Evolutionary conservation across 2,113 vertebrate genomes (phyloP), one percentile per base, ranked within the genome.

Genomic region (Strigops habroptila): DNA sequence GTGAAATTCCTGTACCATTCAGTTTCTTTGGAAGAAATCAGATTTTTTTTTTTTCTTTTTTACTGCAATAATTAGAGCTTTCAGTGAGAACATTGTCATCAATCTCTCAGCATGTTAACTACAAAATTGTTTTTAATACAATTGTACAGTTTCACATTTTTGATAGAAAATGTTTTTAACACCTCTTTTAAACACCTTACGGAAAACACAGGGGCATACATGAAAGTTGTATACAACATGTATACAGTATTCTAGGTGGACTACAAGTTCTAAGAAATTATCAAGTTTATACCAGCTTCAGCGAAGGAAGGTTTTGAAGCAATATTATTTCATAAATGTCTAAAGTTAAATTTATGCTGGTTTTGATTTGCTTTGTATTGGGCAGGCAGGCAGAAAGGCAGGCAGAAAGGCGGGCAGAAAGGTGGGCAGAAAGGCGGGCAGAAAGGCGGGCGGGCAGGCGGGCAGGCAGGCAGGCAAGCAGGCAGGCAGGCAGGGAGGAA

Each of bases 181-280:
- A 18, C 2, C 4, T 30, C 3, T 44, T 31, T 74, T 35, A 82
- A 39, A 74, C 6, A 65, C 4, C 3, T 33, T 65, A 16, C 37
- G 44, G 8, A 33, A 75, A n/a, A 62, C 9, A 14, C 6, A 30
- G 18, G 8, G 8, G 2, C 4, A 18, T 3, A n/a, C 28, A 51
- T 8, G 5, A n/a, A 74, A 59, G 3, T 30, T 48, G 5, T 21
- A 12, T 37, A 30, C 27, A 7, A 4, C 4, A 1, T 48, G 5
- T 18, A 10, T n/a, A 30, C 21, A 4, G 3, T 4, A 1, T 43
- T 44, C 5, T 33, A 52, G 6, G 5, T 52, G 13, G 4, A 23
- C 12, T 67, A 9, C 25, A 35, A 31, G 28, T 73, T 86, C 57
- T 11, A 65, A 37, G 14, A 75, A 57, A 65, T 35, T 10, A 12